A percentile compares a stretch with the other conserved stretches of the same genome.
These are phyloP conservation scores for Tinamus guttatus DNA, from an alignment of 2,113 vertebrate genomes.

Conservation along the genomic window DNA sequence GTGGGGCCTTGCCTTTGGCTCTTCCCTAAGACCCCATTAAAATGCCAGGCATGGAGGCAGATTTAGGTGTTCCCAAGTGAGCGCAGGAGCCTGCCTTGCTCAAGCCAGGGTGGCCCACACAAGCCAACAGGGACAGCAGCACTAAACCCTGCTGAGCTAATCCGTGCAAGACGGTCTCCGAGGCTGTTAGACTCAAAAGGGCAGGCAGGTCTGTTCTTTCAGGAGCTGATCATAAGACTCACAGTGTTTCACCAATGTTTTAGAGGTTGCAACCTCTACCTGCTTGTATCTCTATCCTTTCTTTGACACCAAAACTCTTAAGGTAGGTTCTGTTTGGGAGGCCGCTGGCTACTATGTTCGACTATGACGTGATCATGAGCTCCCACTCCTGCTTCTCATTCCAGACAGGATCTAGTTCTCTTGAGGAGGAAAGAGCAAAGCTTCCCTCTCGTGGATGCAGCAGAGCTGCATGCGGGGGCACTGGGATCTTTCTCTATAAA, in stretches of 20 bases:
- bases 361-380: not conserved
- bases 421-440: not conserved
- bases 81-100: not conserved
- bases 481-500: not conserved
- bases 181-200: not conserved
- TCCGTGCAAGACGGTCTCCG: accelerated
- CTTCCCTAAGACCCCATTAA: not conserved
- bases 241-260: not conserved
- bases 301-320: not conserved
- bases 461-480: not conserved
- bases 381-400: not conserved
- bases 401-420: not conserved
- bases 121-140: not conserved
- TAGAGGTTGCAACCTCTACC: not conserved
- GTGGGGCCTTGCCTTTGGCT: not conserved
- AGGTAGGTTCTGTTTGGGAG: not conserved
- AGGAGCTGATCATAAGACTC: not conserved
- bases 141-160: accelerated
- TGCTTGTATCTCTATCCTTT: not conserved
- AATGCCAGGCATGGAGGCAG: accelerated
- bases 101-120: accelerated
- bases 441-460: not conserved
- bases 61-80: not conserved
- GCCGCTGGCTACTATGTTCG: not conserved
- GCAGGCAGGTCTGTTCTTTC: not conserved